Conservation (phyloP, 2,113 vertebrate genomes). For the Benitochromis conjunctus region DNA sequence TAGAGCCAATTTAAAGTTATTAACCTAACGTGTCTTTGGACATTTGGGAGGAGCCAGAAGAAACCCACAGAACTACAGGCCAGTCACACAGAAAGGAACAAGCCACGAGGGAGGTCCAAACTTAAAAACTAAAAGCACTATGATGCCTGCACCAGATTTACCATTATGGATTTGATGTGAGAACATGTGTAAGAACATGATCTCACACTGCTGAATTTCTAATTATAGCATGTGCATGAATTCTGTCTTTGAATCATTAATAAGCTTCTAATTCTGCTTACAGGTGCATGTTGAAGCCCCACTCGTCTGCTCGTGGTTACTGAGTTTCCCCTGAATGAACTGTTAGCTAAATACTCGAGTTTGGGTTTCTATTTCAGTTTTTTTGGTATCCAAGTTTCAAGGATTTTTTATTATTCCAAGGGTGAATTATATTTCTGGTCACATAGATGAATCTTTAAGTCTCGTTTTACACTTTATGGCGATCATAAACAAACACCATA, state of each 20-base stretch:
- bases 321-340: not conserved
- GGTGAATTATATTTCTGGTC: not conserved
- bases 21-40: not conserved
- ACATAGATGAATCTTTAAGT: not conserved
- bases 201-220: not conserved
- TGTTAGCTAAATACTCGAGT: not conserved
- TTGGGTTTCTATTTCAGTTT: not conserved
- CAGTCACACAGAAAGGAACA: not conserved
- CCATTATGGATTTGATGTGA: not conserved
- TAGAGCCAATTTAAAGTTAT: not conserved
- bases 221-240: not conserved
- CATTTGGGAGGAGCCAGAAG: not conserved
- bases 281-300: not conserved
- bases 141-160: not conserved
- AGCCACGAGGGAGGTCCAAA: accelerated
- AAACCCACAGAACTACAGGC: not conserved
- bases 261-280: not conserved
- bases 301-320: not conserved
- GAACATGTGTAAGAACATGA: too few relatives aligned
- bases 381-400: not conserved
- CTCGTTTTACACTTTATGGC: not conserved
- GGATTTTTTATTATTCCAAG: not conserved
- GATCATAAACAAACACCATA: not conserved
- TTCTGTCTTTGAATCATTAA: not conserved
- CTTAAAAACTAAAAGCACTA: not conserved